Evolutionary conservation across 2,888 invertebrate genomes (phyloP).

Genomic region (Teleiodes luculella): DNA sequence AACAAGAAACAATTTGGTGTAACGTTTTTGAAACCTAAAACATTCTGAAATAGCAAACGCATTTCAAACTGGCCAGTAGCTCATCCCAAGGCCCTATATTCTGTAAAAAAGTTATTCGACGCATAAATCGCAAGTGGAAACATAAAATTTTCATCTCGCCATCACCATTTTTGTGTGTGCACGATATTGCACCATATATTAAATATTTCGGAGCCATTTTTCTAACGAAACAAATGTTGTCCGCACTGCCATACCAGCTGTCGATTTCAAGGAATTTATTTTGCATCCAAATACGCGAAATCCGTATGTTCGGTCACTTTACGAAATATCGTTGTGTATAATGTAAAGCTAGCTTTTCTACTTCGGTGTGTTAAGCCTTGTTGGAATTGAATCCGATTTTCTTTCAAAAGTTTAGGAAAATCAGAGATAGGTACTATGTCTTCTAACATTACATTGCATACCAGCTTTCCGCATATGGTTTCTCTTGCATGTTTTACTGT

Average conservation of each 20-base stretch:
- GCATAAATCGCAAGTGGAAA: background rate
- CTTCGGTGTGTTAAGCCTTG: background rate
- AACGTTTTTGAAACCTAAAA: background rate
- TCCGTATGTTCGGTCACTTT: background rate
- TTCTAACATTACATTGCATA: no score
- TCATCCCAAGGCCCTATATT: no score
- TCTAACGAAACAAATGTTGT: slow-evolving; percentile 13
- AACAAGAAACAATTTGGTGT: no score
- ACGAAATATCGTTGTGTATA: background rate
- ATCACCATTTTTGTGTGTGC: background rate
- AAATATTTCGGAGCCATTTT: slow-evolving; percentile 11
- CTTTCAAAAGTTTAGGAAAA: no score
- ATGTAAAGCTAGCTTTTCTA: background rate
- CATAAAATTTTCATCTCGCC: background rate
- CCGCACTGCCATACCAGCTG: slow-evolving; percentile 10
- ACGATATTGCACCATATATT: slow-evolving; percentile 1
- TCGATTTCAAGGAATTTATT: slow-evolving; percentile 13
- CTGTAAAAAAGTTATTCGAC: background rate
- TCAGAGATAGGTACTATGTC: no score
- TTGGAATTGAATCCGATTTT: background rate
- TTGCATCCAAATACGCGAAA: background rate
- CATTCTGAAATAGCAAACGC: no score
- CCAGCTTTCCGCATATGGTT: no score
- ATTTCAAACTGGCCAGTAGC: no score
- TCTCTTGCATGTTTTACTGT: no score